Conservation (phyloP, 1,140 invertebrate genomes). For the Drosophila busckii region DNA sequence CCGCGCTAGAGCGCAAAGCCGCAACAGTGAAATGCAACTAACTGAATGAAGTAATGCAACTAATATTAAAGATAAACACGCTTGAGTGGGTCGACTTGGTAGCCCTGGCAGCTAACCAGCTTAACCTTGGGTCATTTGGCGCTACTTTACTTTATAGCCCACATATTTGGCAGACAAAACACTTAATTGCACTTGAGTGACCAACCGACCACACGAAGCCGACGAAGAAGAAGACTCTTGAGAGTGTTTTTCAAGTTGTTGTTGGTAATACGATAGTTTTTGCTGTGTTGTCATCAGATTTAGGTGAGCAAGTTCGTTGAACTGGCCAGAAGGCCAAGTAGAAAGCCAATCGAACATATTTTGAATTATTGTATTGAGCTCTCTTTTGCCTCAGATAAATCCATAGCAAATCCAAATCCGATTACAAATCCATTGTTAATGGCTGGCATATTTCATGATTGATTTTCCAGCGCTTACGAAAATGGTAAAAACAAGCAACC, state of each 20-base stretch:
- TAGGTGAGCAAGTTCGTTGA: constrained; percentile 51
- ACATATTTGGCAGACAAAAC: constrained; percentile 31
- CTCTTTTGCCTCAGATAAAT: neutral
- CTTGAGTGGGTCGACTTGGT: neutral
- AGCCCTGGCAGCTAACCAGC: constrained; percentile 42
- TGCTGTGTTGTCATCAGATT: constrained; percentile 45
- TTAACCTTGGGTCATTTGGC: constrained; percentile 25
- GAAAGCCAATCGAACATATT: constrained; percentile 31
- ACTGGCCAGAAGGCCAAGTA: constrained; percentile 25
- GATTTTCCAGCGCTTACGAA: constrained; percentile 40
- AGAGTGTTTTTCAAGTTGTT: constrained; percentile 29
- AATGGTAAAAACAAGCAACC: constrained; percentile 29
- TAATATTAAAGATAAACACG: constrained; percentile 28
- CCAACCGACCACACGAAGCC: constrained; percentile 6
- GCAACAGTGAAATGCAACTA: constrained; percentile 4
- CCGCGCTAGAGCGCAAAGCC: constrained; percentile 16
- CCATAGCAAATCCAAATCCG: constrained; percentile 40
- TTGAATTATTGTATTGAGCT: constrained; percentile 56
- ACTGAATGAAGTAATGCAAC: constrained; percentile 25
- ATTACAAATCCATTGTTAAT: constrained; percentile 63
- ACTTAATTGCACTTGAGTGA: constrained; percentile 27
- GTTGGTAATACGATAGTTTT: constrained; percentile 56
- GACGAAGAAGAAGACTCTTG: too few species aligned
- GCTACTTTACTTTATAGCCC: constrained; percentile 19
- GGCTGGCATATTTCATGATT: constrained; percentile 59